Base-by-base conservation (phyloP, 2,113 vertebrate species). In the Ctenomys sociabilis region DNA sequence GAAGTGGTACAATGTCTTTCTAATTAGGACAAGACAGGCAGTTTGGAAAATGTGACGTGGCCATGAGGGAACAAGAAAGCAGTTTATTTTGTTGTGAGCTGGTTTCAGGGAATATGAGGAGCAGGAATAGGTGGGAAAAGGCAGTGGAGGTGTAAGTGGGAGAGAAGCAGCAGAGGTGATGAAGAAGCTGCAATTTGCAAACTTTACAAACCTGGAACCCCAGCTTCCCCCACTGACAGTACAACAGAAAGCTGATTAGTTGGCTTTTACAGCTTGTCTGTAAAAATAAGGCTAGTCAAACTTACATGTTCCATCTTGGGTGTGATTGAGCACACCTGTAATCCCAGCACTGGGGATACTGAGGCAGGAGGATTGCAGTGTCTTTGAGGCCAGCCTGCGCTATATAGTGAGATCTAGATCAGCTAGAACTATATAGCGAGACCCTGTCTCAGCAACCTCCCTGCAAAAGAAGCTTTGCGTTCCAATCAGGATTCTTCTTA, bases 21-120 rank as follows among this genome's bases (percentile, higher is more conserved):
- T 97, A 98, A 98, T 97, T 97, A 97, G 97, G 95, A 83, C 97
- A 96, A 85, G 75, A 16, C 97, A 90, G 90, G 97, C 97, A 94
- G 97, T 98, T 98, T 97, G 97, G 97, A 98, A 98, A 97, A 90
- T 86, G 93, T 96, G 94, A 83, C 3, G 11, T 32, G 59, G 77
- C n/a, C 61, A 59, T 87, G 80, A 95, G 89, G 75, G 81, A 91
- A 35, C n/a, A 63, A 81, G 68, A 43, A 68, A 87, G 87, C 90
- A 26, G 59, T 35, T 37, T 26, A 54, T 73, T 88, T 19, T 2
- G 3, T 13, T 8, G 35, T 59, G 26, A 14, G 11, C 26, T 52
- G 5, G 24, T 5, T 24, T 95, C 86, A 92, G 63, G 54, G 35
- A 88, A 85, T 26, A 8, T n/a, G 92, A 7, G 85, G 57, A 16